A percentile compares a stretch with the other conserved stretches of the same genome.
Conservation (phyloP, 2,113 vertebrate species). For the Rhegmatorhina hoffmannsi region DNA sequence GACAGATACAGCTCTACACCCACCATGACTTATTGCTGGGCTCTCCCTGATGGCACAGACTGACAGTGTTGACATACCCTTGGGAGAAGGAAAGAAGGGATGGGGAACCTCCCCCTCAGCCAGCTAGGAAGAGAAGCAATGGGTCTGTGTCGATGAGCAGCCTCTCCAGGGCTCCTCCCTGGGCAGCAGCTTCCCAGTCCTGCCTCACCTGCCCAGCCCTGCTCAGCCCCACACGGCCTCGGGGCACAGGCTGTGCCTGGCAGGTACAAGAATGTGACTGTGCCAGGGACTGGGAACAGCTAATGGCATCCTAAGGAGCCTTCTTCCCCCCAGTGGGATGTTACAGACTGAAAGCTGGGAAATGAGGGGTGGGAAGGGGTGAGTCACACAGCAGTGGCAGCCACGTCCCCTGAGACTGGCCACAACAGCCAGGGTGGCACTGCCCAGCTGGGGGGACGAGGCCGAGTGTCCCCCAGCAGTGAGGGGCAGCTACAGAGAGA, state of each 20-base stretch:
- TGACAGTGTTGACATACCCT: background rate
- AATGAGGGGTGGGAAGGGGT: background rate
- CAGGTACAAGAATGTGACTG: rapidly evolving
- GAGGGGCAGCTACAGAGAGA: background rate
- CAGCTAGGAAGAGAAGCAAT: background rate
- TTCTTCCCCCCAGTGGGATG: background rate
- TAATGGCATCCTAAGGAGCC: background rate
- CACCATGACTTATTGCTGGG: background rate
- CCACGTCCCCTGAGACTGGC: rapidly evolving
- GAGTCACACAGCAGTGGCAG: background rate
- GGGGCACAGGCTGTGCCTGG: background rate
- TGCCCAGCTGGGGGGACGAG: background rate
- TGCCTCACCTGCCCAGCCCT: rapidly evolving
- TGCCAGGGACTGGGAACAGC: background rate
- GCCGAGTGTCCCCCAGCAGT: background rate
- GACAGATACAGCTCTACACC: background rate
- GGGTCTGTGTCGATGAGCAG: background rate
- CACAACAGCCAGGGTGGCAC: rapidly evolving
- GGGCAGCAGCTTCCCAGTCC: background rate
- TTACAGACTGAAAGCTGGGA: background rate
- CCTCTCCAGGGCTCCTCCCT: background rate
- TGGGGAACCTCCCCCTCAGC: background rate
- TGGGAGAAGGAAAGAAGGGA: background rate
- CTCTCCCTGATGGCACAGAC: background rate
- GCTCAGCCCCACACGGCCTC: background rate